Conservation (phyloP, 2,113 vertebrate species). For the Synchiropus splendidus region DNA sequence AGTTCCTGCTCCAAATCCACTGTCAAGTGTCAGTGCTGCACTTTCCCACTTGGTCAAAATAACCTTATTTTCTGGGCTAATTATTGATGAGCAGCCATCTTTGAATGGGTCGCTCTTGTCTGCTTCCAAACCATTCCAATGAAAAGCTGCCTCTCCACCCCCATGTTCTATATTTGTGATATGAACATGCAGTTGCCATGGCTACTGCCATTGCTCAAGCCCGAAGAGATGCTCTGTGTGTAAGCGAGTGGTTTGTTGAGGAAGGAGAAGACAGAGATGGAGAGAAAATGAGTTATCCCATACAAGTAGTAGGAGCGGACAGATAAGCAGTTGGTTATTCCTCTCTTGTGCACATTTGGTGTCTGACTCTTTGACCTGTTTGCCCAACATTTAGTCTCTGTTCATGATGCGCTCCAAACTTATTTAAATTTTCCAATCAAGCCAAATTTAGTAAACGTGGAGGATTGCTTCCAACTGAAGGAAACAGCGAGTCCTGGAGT, state of each 20-base stretch:
- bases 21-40: too few species aligned
- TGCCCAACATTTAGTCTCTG: too few species aligned
- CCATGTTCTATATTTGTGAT: slow-evolving; percentile 8
- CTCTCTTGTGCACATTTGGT: slow-evolving; percentile 23
- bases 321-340: slow-evolving; percentile 3
- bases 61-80: too few species aligned
- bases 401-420: too few species aligned
- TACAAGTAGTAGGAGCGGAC: background rate
- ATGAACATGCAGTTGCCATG: slow-evolving; percentile 21
- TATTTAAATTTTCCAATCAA: too few species aligned
- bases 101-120: background rate
- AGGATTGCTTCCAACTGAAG: too few species aligned
- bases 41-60: too few species aligned
- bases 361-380: background rate
- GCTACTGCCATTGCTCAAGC: slow-evolving; percentile 17
- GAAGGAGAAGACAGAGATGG: too few species aligned
- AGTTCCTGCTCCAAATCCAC: too few species aligned
- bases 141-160: background rate
- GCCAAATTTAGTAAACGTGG: too few species aligned
- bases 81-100: background rate
- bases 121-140: background rate
- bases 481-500: too few species aligned
- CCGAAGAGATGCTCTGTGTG: slow-evolving; percentile 5
- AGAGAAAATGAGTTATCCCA: too few species aligned
- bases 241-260: background rate